Percentiles rank a stretch among this genome's conserved stretches.
phyloP scores from a whole-genome alignment of 2,797 vertebrate species.

The Dicrostonyx torquatus region DNA sequence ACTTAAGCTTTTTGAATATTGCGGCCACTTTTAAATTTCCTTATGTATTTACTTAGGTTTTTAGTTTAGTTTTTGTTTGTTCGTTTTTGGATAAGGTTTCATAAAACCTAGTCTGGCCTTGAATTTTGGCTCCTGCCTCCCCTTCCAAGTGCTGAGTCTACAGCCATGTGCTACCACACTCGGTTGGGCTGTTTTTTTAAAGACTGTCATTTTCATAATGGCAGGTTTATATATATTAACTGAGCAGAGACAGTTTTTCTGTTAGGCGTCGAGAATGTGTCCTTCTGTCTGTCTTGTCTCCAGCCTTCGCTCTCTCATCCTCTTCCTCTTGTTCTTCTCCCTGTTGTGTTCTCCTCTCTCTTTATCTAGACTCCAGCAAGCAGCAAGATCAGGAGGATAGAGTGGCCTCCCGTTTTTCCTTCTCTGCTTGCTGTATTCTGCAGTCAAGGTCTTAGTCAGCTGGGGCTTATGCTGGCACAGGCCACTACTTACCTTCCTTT shows the following conservation, averaged over 20 bases:
- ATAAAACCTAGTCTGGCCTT: not conserved
- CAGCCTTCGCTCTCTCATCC: not conserved
- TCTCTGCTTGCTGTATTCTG: not conserved
- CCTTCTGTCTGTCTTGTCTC: not conserved
- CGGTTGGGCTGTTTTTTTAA: not conserved
- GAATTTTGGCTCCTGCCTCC: not conserved
- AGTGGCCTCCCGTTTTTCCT: not conserved
- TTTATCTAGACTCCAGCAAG: not conserved
- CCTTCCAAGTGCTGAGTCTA: not conserved
- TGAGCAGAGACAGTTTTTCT: not conserved
- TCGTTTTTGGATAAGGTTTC: not conserved
- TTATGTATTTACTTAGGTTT: not conserved
- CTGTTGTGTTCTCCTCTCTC: not conserved
- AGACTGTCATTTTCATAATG: conserved; percentile 27
- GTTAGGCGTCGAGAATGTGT: fast-evolving
- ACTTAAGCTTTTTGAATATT: not conserved
- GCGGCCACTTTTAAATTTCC: not conserved
- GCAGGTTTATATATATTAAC: not conserved
- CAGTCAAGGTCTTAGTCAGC: not conserved
- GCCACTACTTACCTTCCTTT: not conserved
- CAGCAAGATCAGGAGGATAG: not conserved
- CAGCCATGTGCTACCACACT: not conserved
- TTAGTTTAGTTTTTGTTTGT: not conserved
- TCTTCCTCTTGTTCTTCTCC: not conserved
- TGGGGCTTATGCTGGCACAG: not conserved